Evolutionary conservation across 2,888 invertebrate species (phyloP).

Genomic region (Plutella xylostella): DNA sequence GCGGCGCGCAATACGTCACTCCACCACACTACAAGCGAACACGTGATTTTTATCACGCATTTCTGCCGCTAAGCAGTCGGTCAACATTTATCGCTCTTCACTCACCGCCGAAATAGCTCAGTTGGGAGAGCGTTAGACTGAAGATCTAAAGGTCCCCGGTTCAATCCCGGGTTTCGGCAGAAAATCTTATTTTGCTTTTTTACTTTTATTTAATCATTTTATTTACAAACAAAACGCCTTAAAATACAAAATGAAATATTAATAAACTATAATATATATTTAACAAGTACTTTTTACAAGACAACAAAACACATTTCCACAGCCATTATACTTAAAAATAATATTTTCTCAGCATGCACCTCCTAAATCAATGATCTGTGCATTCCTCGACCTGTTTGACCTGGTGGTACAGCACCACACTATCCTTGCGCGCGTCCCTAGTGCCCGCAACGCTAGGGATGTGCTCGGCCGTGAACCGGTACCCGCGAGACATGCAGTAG

Average conservation of each 20-base stretch:
- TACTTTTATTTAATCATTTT: constrained; percentile 1
- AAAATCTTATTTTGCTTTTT: constrained; percentile 10
- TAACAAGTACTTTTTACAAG: not conserved
- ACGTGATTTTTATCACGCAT: too few species aligned
- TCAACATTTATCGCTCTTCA: too few species aligned
- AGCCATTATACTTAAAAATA: too few species aligned
- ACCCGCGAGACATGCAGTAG: constrained; percentile 48
- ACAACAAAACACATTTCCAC: too few species aligned
- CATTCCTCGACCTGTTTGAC: constrained; percentile 40
- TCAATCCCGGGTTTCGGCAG: constrained; percentile 37
- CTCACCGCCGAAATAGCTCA: constrained; percentile 46
- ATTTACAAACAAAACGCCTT: not conserved
- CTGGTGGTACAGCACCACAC: constrained; percentile 25
- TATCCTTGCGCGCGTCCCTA: not conserved
- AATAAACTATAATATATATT: not conserved
- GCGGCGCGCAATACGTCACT: too few species aligned
- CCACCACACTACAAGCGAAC: too few species aligned
- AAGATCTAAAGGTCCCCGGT: constrained; percentile 37
- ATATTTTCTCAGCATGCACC: too few species aligned
- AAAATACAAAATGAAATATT: not conserved
- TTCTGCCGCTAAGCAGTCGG: too few species aligned
- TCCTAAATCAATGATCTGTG: constrained; percentile 27
- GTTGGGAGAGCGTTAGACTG: constrained; percentile 39
- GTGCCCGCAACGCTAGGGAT: not conserved
- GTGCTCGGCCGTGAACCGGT: constrained; percentile 25